Percentiles rank a stretch among this genome's conserved stretches.
Evolutionary conservation across 2,797 vertebrate genomes (phyloP).

Genomic region (Cephalopachus bancanus): DNA sequence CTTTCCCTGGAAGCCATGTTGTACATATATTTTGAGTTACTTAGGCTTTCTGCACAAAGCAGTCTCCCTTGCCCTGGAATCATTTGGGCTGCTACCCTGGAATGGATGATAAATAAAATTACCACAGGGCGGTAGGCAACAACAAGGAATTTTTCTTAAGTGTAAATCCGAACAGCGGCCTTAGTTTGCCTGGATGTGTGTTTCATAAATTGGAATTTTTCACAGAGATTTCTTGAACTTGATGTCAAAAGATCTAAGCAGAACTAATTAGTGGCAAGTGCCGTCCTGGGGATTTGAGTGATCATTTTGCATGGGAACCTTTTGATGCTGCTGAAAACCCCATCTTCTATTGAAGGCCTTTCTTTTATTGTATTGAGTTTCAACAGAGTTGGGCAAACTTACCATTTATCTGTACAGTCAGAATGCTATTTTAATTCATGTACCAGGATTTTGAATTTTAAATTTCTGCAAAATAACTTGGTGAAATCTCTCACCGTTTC

Average conservation of each 20-base stretch:
- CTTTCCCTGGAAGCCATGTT: slow-evolving; percentile 65
- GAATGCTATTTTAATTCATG: slow-evolving; percentile 64
- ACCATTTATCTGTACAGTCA: slow-evolving; percentile 54
- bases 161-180: slow-evolving; percentile 46
- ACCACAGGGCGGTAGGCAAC: slow-evolving; percentile 46
- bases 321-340: slow-evolving; percentile 64
- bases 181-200: slow-evolving; percentile 56
- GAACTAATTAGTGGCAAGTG: slow-evolving; percentile 79
- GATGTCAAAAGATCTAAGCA: slow-evolving; percentile 78
- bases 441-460: not conserved
- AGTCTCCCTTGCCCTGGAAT: slow-evolving; percentile 62
- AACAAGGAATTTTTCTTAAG: slow-evolving; percentile 37
- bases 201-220: slow-evolving; percentile 76
- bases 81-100: not conserved
- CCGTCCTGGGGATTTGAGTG: slow-evolving; percentile 69
- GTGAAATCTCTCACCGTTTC: slow-evolving; percentile 70
- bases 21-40: slow-evolving; percentile 76
- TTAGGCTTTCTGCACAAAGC: slow-evolving; percentile 72
- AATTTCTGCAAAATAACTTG: slow-evolving; percentile 43
- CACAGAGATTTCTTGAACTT: slow-evolving; percentile 73
- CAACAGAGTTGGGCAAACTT: slow-evolving; percentile 46
- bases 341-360: slow-evolving; percentile 61
- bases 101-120: slow-evolving; percentile 59
- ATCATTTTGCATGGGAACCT: slow-evolving; percentile 61
- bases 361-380: slow-evolving; percentile 63